These are phyloP conservation scores for Platerodrilus igneus DNA, from an alignment of 2,888 invertebrate species.

Conservation along the genomic window DNA sequence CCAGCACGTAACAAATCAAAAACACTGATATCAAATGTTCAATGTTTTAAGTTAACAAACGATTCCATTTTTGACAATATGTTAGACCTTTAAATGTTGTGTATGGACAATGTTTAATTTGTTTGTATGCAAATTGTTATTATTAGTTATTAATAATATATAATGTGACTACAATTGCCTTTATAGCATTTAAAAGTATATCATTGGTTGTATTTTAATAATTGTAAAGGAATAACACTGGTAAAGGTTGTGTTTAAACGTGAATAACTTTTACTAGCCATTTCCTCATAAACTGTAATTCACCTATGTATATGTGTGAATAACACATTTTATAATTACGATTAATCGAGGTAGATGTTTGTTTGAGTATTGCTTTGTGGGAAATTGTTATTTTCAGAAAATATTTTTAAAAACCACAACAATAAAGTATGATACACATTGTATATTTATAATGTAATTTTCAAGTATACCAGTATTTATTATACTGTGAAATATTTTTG, in stretches of 20 bases:
- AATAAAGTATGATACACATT: conserved; percentile 52
- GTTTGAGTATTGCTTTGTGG: conserved; percentile 53
- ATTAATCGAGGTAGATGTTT: conserved; percentile 50
- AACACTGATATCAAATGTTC: conserved; percentile 17
- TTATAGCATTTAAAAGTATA: conserved; percentile 48
- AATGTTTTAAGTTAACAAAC: conserved; percentile 33
- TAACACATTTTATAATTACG: conserved; percentile 48
- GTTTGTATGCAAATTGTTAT: conserved; percentile 21
- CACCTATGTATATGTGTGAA: conserved; percentile 48
- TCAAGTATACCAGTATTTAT: conserved; percentile 55
- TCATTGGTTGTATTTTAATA: conserved; percentile 44
- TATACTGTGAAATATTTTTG: conserved; percentile 53
- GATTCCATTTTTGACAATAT: conserved; percentile 51
- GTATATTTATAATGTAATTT: conserved; percentile 56
- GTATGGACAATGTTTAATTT: conserved; percentile 25
- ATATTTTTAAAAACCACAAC: conserved; percentile 51
- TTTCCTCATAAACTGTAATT: conserved; percentile 34
- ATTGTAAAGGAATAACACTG: conserved; percentile 41
- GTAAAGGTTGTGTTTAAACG: conserved; percentile 25
- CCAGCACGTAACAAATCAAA: conserved; percentile 38
- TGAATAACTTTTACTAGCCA: conserved; percentile 24
- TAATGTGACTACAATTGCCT: conserved; percentile 51
- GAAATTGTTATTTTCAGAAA: conserved; percentile 55
- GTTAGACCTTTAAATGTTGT: conserved; percentile 37
- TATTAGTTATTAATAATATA: conserved; percentile 40